Evolutionary conservation across 2,888 invertebrate species (phyloP).

Genomic region (Dyspetes luteomarginatus): DNA sequence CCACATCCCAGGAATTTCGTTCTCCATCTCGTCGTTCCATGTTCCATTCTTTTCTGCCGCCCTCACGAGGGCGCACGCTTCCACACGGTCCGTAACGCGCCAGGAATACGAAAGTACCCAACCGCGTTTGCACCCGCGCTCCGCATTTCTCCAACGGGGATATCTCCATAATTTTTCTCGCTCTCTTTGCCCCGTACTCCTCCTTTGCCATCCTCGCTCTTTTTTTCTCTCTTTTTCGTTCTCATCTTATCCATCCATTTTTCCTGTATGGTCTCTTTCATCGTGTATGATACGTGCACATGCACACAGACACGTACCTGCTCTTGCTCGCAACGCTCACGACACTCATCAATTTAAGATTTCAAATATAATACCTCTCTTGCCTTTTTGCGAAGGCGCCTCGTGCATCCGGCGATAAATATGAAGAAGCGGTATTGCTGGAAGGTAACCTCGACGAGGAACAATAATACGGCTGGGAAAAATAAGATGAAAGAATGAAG

Average conservation of each 20-base stretch:
- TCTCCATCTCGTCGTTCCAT: conserved; percentile 37
- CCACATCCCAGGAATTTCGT: conserved; percentile 59
- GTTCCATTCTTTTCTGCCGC: conserved; percentile 55
- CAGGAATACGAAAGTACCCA: conserved; percentile 65
- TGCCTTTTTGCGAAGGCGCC: neutral
- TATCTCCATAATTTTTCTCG: conserved; percentile 39
- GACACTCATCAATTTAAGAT: conserved; percentile 45
- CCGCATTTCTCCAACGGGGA: conserved; percentile 8
- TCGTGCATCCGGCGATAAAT: conserved; percentile 27
- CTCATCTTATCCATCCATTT: conserved; percentile 34
- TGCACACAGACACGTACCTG: conserved; percentile 31
- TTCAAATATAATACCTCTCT: conserved; percentile 10
- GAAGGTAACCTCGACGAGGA: neutral
- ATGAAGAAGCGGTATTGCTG: conserved; percentile 1
- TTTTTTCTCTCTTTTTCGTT: neutral
- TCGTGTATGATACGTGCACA: conserved; percentile 30
- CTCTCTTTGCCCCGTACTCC: conserved; percentile 25
- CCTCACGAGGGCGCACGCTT: conserved; percentile 51
- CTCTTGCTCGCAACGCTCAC: conserved; percentile 22
- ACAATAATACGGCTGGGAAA: too few species aligned
- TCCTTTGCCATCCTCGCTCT: conserved; percentile 18
- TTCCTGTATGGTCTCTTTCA: conserved; percentile 21
- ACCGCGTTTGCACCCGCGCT: conserved; percentile 20
- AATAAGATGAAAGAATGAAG: neutral
- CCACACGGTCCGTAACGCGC: conserved; percentile 55